Evolutionary conservation across 1,140 invertebrate genomes (phyloP), one percentile per base, ranked within the genome.

Genomic region (Eufriesea mexicana): DNA sequence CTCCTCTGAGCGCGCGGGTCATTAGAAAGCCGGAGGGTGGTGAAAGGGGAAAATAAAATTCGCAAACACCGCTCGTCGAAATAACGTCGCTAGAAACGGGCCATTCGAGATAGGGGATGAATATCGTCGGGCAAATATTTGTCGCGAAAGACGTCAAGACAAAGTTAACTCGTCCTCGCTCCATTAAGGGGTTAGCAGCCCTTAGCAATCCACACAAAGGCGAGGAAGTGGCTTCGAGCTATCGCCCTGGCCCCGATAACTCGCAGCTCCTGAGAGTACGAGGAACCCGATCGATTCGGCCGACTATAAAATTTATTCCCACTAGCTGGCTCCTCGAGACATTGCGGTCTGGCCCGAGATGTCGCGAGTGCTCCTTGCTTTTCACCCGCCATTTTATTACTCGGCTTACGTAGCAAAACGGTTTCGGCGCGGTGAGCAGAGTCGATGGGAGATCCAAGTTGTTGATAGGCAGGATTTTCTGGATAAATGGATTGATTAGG

Each of bases 181-280:
- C 74, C 74, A 76, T 76, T 76, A 66, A 76, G 25, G 47, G 59
- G 59, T 64, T 76, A 76, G 45, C 45, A 55, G 42, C 73, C 57
- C 59, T 62, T n/a, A 35, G 59, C 47, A 51, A 64, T 76, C 59
- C 47, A 66, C 59, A 23, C 14, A 51, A 66, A 64, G 45, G 25
- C 25, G 59, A 76, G 59, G 59, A 49, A 49, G 9, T 45, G 57
- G 54, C 23, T 73, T 72, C 70, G 10, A 55, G 55, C 55, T 47
- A 61, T 74, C 42, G 54, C 23, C 12, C 25, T 49, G 45, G n/a
- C n/a, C 45, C 25, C 73, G 73, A 75, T 75, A 75, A 62, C 57
- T 62, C 35, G n/a, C 57, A 49, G 42, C 20, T 47, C 10, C 45
- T 61, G 23, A 8, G 49, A 72, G 20, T 20, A 54, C 25, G 20